Conservation (phyloP, 2,888 invertebrate genomes). For the Hemistola chrysoprasaria region DNA sequence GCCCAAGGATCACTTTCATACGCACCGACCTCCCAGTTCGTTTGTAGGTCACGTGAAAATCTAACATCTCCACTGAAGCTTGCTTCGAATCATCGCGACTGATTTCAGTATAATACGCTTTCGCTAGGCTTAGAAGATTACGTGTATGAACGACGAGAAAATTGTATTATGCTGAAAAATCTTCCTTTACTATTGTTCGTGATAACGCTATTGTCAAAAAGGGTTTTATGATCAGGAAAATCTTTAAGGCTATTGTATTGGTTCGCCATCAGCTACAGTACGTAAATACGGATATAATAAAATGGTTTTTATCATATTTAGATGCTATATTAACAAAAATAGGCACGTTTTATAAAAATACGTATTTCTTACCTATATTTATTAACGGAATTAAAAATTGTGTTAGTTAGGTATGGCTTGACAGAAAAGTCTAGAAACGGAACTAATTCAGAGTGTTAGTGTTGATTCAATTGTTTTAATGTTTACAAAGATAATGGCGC, state of each 20-base stretch:
- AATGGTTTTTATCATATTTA: neutral
- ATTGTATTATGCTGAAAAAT: slow-evolving; percentile 36
- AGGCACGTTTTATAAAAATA: neutral
- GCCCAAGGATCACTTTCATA: slow-evolving; percentile 53
- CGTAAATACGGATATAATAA: slow-evolving; percentile 3
- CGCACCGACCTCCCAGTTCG: slow-evolving; percentile 49
- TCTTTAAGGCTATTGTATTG: slow-evolving; percentile 20
- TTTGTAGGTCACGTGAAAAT: slow-evolving; percentile 75
- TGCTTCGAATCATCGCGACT: slow-evolving; percentile 68
- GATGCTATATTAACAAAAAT: neutral
- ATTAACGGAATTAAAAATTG: no score
- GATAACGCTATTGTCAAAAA: slow-evolving; percentile 27
- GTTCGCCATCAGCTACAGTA: slow-evolving; percentile 7
- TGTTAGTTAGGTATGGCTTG: no score
- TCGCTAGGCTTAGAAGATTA: slow-evolving; percentile 42
- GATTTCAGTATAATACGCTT: slow-evolving; percentile 66
- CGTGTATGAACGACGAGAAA: slow-evolving; percentile 40
- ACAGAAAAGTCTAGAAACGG: no score
- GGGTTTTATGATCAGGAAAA: slow-evolving; percentile 22
- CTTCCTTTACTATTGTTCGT: slow-evolving; percentile 27
- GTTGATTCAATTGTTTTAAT: no score
- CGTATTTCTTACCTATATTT: no score
- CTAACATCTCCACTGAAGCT: slow-evolving; percentile 67
- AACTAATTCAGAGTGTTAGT: no score
- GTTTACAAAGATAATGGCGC: no score